These are phyloP conservation scores for Chaunax sp. DNA, from an alignment of 2,797 vertebrate genomes.

Conservation along the genomic window DNA sequence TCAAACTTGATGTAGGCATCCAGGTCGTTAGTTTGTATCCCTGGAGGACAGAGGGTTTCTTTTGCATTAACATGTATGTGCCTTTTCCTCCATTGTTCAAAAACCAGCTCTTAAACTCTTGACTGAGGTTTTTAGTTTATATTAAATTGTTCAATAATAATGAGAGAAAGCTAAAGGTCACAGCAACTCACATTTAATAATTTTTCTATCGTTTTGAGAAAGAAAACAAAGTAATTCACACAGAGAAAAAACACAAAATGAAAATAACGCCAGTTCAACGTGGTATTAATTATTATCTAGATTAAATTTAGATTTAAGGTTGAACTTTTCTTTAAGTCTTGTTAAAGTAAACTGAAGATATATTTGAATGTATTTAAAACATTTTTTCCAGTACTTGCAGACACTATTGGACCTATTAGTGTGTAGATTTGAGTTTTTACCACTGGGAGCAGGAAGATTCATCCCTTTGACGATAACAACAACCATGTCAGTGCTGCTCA, in stretches of 20 bases:
- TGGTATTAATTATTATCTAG: no score
- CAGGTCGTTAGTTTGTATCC: conserved; percentile 90
- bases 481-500: conserved; percentile 97
- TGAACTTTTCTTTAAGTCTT: neutral
- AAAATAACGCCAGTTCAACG: no score
- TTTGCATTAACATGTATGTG: neutral
- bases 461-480: conserved; percentile 92
- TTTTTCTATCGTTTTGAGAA: no score
- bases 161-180: no score
- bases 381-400: no score
- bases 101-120: neutral
- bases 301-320: neutral
- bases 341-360: no score
- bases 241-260: no score
- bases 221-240: no score
- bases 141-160: no score
- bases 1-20: conserved; percentile 95
- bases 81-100: no score
- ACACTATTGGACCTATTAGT: neutral
- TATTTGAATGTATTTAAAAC: no score
- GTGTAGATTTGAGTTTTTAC: conserved; percentile 70
- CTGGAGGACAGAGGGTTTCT: conserved; percentile 65
- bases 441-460: conserved; percentile 94
- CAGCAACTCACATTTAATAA: no score
- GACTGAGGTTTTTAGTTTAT: neutral